Base-by-base conservation (phyloP, 1,140 invertebrate species). In the Amphibalanus amphitrite region DNA sequence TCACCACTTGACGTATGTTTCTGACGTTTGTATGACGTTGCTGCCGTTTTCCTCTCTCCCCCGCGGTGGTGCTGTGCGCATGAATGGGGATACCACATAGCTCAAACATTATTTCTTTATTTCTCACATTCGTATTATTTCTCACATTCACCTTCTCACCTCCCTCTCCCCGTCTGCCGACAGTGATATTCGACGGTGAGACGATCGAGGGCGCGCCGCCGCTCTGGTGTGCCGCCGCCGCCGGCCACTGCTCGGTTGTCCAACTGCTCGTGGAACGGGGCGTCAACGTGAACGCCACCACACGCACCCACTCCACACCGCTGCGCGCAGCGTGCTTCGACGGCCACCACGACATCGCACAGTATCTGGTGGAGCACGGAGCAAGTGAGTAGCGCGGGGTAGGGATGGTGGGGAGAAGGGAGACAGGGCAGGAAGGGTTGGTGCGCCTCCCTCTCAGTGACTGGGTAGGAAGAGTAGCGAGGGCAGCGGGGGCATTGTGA, bases 171-270 rank as follows among this genome's bases (percentile, higher is more conserved):
- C 47, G 10, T 13, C 20, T 82, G 85, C 78, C 26, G 64, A 75
- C 83, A 88, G 94, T 97, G 74, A 90, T 90, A 75, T 97, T 97
- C 79, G 94, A 97, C 79, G 93, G 93, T 28, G 93, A 97, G 78
- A 95, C 91, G 40, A 96, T 98, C 77, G 93, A 97, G 81, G 92
- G 90, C 74, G 94, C 93, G 0, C 92, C 93, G 1, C 92, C 95
- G 8, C 78, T 97, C 29, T 97, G 95, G 95, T 84, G 82, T 76
- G 83, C 83, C 25, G 82, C 84, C 30, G 84, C 83, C n/a, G 84
- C 83, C 69, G 83, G 84, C 20, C 75, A 83, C 75, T 72, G 82
- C 8, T 74, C 78, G 23, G 86, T 97, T 69, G 93, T 97, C 0
- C 87, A 88, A 77, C 83, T 93, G 76, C 83, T 98, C 71, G 87